Percentiles rank a stretch among this genome's conserved stretches.
phyloP scores from a whole-genome alignment of 1,140 invertebrate genomes.

The Oreohelix idahoensis region DNA sequence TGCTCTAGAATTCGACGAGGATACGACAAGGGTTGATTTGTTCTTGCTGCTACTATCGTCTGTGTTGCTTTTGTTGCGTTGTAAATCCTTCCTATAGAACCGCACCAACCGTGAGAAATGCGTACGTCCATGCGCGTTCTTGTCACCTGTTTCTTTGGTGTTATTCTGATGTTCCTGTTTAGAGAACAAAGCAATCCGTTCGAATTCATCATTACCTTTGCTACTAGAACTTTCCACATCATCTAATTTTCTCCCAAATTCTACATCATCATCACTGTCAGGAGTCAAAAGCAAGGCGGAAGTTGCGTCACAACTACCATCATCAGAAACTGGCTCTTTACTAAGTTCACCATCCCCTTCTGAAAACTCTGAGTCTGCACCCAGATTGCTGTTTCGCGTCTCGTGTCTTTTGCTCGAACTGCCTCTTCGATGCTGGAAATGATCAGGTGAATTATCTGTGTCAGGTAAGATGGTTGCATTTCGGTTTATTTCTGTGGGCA shows the following conservation, averaged over 20 bases:
- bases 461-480: too few species aligned
- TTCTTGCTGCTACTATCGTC: not conserved
- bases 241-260: not conserved
- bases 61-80: not conserved
- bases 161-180: not conserved
- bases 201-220: not conserved
- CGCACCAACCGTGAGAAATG: not conserved
- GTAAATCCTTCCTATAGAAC: not conserved
- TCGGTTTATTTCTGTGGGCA: not conserved
- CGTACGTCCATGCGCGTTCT: not conserved
- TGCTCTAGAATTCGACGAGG: too few species aligned
- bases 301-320: not conserved
- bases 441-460: not conserved
- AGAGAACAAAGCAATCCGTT: not conserved
- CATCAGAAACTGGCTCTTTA: not conserved
- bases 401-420: not conserved
- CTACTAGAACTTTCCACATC: not conserved
- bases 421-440: not conserved
- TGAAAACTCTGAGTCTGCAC: not conserved
- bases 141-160: not conserved
- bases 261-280: not conserved
- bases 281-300: not conserved
- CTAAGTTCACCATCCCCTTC: not conserved
- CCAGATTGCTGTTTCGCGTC: not conserved
- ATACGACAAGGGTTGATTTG: not conserved